phyloP scores from a whole-genome alignment of 2,888 invertebrate species.

The Meta bourneti region DNA sequence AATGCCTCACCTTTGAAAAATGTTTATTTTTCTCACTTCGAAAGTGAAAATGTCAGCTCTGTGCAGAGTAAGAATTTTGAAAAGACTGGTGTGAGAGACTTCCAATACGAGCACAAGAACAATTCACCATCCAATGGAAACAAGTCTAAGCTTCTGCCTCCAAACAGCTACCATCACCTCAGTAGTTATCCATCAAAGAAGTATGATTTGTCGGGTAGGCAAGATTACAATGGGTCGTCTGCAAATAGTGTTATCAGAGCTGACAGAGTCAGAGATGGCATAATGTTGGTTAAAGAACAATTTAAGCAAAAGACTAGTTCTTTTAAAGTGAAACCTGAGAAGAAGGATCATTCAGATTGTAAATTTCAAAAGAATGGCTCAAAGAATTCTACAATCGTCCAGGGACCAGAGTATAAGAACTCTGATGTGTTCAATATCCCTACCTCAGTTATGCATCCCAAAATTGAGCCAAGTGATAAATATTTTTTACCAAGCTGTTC shows the following conservation, averaged over 20 bases:
- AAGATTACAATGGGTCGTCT: constrained; percentile 32
- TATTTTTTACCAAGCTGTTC: constrained; percentile 70
- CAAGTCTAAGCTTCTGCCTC: constrained; percentile 36
- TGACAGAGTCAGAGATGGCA: constrained; percentile 33
- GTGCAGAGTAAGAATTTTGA: constrained; percentile 62
- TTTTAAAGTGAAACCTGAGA: constrained; percentile 64
- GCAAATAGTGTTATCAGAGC: constrained; percentile 23
- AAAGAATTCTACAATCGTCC: constrained; percentile 26
- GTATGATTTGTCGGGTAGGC: constrained; percentile 31
- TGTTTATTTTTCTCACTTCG: constrained; percentile 73
- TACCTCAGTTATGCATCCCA: constrained; percentile 70
- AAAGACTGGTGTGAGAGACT: constrained; percentile 39
- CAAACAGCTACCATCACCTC: constrained; percentile 45
- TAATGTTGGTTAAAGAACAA: constrained; percentile 42
- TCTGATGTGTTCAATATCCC: constrained; percentile 69
- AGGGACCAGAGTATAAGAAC: constrained; percentile 51
- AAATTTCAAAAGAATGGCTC: constrained; percentile 61
- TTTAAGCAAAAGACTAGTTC: constrained; percentile 37
- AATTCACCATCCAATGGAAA: constrained; percentile 6
- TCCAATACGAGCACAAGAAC: constrained; percentile 43
- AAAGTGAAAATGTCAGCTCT: constrained; percentile 72
- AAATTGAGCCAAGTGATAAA: constrained; percentile 73
- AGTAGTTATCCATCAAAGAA: constrained; percentile 45
- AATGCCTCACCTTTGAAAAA: constrained; percentile 74
- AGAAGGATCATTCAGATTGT: constrained; percentile 55